Conservation (phyloP, 2,888 invertebrate species). For the Sminthurides aquaticus region DNA sequence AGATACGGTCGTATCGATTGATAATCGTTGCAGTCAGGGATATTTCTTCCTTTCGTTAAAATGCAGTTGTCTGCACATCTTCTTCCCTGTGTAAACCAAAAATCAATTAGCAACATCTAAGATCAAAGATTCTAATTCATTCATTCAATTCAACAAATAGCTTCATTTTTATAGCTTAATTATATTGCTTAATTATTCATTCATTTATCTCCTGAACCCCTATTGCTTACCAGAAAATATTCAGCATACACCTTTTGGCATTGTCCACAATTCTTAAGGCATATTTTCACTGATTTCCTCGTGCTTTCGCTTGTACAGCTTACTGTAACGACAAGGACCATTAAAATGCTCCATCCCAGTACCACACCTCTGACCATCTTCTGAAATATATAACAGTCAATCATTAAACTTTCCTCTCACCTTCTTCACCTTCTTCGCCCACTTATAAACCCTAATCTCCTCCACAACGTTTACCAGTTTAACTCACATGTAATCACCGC, state of each 20-base stretch:
- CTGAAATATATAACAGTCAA: background rate
- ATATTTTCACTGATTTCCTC: constrained; percentile 34
- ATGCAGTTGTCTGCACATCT: constrained; percentile 50
- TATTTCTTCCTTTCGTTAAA: constrained; percentile 44
- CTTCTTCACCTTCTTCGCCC: too few relatives aligned
- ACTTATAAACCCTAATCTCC: too few relatives aligned
- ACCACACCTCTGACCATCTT: background rate
- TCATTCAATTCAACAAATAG: background rate
- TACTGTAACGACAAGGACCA: constrained; percentile 1
- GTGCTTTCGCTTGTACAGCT: too few relatives aligned
- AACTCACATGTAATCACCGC: too few relatives aligned
- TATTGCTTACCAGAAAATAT: constrained; percentile 47
- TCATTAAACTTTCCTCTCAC: too few relatives aligned
- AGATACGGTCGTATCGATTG: constrained; percentile 43
- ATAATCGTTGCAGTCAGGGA: constrained; percentile 53
- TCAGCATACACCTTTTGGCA: constrained; percentile 52
- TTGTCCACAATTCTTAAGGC: constrained; percentile 49
- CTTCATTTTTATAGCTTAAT: too few relatives aligned
- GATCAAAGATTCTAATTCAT: background rate
- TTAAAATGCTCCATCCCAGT: constrained; percentile 5
- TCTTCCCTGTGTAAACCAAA: constrained; percentile 45
- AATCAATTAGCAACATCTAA: background rate
- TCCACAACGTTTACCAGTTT: too few relatives aligned
- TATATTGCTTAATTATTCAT: too few relatives aligned
- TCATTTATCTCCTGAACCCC: too few relatives aligned